Percentiles rank a stretch among this genome's conserved stretches.
These are phyloP conservation scores for Heloderma charlesbogerti DNA, from an alignment of 2,113 vertebrate genomes.

Conservation along the genomic window DNA sequence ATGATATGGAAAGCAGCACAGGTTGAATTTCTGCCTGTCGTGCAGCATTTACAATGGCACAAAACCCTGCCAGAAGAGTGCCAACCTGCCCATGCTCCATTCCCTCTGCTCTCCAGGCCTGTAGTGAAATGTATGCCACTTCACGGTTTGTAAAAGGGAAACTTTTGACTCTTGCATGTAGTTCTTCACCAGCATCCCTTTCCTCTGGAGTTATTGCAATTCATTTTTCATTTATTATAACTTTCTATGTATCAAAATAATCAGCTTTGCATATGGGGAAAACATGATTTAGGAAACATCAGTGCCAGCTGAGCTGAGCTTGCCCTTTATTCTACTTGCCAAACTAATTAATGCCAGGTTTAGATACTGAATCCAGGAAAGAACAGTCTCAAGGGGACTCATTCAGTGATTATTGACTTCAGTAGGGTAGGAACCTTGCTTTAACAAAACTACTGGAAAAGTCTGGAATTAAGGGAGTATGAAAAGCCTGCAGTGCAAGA, in stretches of 20 bases:
- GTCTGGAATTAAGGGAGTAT: background rate
- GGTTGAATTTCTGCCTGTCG: background rate
- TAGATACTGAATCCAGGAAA: background rate
- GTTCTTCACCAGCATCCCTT: background rate
- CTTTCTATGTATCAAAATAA: slow-evolving; percentile 1
- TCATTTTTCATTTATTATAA: background rate
- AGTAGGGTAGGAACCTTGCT: background rate
- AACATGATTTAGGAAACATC: background rate
- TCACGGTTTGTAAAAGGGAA: background rate
- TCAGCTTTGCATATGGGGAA: background rate
- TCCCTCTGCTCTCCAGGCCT: background rate
- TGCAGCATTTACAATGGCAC: background rate
- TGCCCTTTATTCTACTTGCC: background rate
- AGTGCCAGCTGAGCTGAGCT: slow-evolving; percentile 1
- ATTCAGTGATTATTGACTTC: background rate
- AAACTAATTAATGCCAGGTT: background rate
- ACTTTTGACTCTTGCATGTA: background rate
- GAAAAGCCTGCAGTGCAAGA: background rate
- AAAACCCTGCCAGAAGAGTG: background rate
- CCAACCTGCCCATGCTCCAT: background rate
- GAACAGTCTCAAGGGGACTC: background rate
- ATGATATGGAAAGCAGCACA: background rate
- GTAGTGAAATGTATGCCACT: background rate
- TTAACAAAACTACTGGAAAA: background rate
- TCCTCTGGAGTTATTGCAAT: background rate